phyloP scores from a whole-genome alignment of 2,888 invertebrate species.

The Neocrepidodera transversa region DNA sequence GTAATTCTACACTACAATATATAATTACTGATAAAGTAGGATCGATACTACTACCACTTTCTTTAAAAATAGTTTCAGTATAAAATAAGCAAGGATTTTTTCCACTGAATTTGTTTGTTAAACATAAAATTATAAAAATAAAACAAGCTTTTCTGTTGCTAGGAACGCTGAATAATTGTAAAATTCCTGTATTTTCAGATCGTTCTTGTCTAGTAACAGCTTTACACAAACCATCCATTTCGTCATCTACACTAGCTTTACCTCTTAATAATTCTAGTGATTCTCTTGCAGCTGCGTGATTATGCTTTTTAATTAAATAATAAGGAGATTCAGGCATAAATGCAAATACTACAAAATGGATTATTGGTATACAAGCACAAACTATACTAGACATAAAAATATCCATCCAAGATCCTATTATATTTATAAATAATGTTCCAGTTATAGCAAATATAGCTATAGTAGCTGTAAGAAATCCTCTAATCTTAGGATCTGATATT shows the following conservation, averaged over 20 bases:
- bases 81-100: slow-evolving; percentile 70
- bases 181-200: slow-evolving; percentile 60
- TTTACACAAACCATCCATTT: slow-evolving; percentile 54
- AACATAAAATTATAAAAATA: slow-evolving; percentile 67
- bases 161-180: slow-evolving; percentile 64
- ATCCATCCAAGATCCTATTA: slow-evolving; percentile 67
- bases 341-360: slow-evolving; percentile 66
- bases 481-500: slow-evolving; percentile 64
- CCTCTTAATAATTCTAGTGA: slow-evolving; percentile 68
- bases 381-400: slow-evolving; percentile 65
- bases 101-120: slow-evolving; percentile 70
- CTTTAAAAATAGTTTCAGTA: slow-evolving; percentile 69
- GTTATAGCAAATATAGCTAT: slow-evolving; percentile 65
- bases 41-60: slow-evolving; percentile 59
- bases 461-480: slow-evolving; percentile 69
- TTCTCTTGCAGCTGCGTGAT: slow-evolving; percentile 60
- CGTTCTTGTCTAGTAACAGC: slow-evolving; percentile 58
- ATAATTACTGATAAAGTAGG: slow-evolving; percentile 67
- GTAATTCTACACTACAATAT: slow-evolving; percentile 66
- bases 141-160: slow-evolving; percentile 69
- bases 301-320: slow-evolving; percentile 58
- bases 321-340: slow-evolving; percentile 74
- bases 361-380: slow-evolving; percentile 66
- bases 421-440: slow-evolving; percentile 66
- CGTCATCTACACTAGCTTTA: slow-evolving; percentile 62